These are phyloP conservation scores for Ruditapes philippinarum DNA, from an alignment of 1,140 invertebrate genomes.

Conservation along the genomic window DNA sequence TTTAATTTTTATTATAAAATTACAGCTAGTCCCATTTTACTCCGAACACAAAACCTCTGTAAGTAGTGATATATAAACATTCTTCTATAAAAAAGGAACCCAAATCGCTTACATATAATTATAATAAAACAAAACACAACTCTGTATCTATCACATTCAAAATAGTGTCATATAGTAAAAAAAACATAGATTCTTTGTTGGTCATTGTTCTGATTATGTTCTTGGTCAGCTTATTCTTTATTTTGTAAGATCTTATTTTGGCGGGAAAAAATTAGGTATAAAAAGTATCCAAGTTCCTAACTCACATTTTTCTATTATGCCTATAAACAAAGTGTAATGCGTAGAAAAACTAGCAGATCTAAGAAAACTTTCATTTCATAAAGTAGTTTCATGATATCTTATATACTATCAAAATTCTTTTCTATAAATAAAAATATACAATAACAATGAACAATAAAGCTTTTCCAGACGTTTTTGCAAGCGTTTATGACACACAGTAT, in stretches of 20 bases:
- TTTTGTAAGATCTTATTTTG: no score
- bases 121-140: not conserved
- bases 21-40: not conserved
- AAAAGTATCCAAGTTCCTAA: no score
- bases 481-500: not conserved
- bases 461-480: no score
- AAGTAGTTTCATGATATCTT: not conserved
- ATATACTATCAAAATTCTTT: not conserved
- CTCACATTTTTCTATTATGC: no score
- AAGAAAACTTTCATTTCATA: not conserved
- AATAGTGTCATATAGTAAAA: no score
- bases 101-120: not conserved
- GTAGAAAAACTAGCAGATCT: not conserved
- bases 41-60: conserved; percentile 7
- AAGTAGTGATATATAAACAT: not conserved
- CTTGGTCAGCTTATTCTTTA: no score
- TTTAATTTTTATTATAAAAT: not conserved
- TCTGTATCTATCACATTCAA: not conserved
- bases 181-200: no score
- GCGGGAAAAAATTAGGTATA: no score
- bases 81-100: not conserved
- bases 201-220: no score
- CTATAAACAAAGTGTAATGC: not conserved
- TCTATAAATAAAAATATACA: not conserved
- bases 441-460: not conserved